Conservation (phyloP, 2,888 invertebrate genomes). For the Hydrotaea cyrtoneurina region DNA sequence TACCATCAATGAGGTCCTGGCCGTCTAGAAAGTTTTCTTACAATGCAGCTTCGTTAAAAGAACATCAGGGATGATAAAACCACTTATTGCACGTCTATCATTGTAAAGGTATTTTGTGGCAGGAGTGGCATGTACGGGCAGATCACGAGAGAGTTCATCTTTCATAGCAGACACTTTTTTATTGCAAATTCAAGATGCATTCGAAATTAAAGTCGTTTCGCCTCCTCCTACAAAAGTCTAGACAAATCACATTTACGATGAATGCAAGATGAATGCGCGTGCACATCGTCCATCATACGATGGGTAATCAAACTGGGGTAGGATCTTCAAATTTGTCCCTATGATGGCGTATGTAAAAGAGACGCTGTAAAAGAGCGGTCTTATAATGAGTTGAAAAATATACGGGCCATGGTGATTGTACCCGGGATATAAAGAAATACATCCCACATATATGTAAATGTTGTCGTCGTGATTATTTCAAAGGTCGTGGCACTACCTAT, state of each 20-base stretch:
- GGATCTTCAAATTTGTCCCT: too few species aligned
- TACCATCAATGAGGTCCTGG: conserved; percentile 49
- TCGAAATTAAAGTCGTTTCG: conserved; percentile 47
- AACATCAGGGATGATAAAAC: conserved; percentile 65
- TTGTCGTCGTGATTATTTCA: too few species aligned
- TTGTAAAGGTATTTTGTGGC: conserved; percentile 65
- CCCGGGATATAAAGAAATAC: too few species aligned
- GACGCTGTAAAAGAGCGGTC: too few species aligned
- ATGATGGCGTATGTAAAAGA: too few species aligned
- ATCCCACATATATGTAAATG: too few species aligned
- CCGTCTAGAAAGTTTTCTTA: conserved; percentile 66
- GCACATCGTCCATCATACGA: too few species aligned
- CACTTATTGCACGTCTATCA: conserved; percentile 66
- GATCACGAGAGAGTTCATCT: conserved; percentile 5
- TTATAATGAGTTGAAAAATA: too few species aligned
- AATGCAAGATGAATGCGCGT: too few species aligned
- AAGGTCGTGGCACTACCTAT: too few species aligned
- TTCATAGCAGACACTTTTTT: conserved; percentile 46
- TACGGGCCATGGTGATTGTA: too few species aligned
- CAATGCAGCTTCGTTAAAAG: conserved; percentile 66
- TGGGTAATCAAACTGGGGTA: too few species aligned
- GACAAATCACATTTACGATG: conserved; percentile 54
- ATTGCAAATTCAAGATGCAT: conserved; percentile 63
- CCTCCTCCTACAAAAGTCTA: conserved; percentile 53
- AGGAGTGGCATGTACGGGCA: conserved; percentile 28